These are phyloP conservation scores for Zoanthus solanderi DNA, from an alignment of 92 coral and sea anemone genomes.

Conservation along the genomic window DNA sequence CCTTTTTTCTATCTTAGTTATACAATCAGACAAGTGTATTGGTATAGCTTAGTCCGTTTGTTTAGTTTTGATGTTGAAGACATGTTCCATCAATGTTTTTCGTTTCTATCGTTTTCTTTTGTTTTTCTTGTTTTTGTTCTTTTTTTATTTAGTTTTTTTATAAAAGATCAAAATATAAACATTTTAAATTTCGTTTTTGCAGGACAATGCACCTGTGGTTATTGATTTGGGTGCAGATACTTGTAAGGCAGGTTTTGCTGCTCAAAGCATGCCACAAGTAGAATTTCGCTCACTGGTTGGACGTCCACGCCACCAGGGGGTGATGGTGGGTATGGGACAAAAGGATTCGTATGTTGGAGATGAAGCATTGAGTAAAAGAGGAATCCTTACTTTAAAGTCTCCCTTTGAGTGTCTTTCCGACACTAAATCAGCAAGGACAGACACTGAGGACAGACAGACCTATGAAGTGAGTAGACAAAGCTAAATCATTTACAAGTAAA, in stretches of 20 bases:
- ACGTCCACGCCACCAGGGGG: conserved; percentile 34
- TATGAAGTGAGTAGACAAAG: too few relatives aligned
- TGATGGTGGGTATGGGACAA: conserved; percentile 40
- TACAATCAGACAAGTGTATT: too few relatives aligned
- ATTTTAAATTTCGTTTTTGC: neutral
- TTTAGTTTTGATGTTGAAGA: too few relatives aligned
- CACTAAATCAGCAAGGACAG: neutral
- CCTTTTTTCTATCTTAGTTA: too few relatives aligned
- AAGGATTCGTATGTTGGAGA: conserved; percentile 38
- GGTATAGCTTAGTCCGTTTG: too few relatives aligned
- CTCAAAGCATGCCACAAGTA: neutral
- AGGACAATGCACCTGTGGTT: conserved; percentile 12
- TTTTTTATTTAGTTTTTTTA: too few relatives aligned
- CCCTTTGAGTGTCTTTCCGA: conserved; percentile 7
- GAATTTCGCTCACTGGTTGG: conserved; percentile 33
- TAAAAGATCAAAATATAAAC: too few relatives aligned
- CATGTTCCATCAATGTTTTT: too few relatives aligned
- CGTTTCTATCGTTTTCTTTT: too few relatives aligned
- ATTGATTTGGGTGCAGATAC: conserved; percentile 23
- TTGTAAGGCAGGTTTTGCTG: conserved; percentile 39
- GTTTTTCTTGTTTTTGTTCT: too few relatives aligned
- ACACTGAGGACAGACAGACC: neutral
- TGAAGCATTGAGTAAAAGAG: conserved; percentile 31
- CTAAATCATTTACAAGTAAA: too few relatives aligned
- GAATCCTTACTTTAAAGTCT: conserved; percentile 26